Conservation (phyloP, 2,797 vertebrate genomes). For the Enteromius radiatus region DNA sequence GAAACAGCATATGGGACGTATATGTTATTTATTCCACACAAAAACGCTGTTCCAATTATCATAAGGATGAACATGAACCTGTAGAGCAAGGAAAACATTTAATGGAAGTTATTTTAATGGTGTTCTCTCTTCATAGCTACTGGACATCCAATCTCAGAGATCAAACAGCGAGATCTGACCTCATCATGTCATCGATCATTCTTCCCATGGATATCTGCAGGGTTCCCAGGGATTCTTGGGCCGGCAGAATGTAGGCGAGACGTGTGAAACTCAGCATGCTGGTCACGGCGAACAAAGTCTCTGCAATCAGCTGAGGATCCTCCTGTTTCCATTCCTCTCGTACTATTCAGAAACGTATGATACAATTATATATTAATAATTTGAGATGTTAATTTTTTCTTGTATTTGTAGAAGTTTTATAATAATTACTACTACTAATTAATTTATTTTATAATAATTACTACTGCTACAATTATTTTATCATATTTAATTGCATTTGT, state of each 20-base stretch:
- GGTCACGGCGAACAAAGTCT: constrained; percentile 89
- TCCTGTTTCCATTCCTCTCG: constrained; percentile 59
- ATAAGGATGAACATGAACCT: constrained; percentile 95
- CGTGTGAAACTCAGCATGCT: constrained; percentile 92
- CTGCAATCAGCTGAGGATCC: constrained; percentile 84
- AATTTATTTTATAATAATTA: neutral
- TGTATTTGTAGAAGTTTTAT: neutral
- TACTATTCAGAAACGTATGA: constrained; percentile 18
- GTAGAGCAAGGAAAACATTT: constrained; percentile 23
- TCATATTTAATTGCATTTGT: neutral
- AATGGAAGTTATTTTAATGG: neutral
- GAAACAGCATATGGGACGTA: constrained; percentile 87
- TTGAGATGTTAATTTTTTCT: too few species aligned
- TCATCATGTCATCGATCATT: constrained; percentile 94
- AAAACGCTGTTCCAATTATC: constrained; percentile 92
- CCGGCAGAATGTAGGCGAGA: constrained; percentile 87
- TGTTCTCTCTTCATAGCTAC: constrained; percentile 54
- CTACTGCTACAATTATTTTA: neutral
- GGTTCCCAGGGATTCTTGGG: constrained; percentile 88
- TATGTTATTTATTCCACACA: constrained; percentile 92
- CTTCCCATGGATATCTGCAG: constrained; percentile 93
- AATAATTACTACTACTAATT: neutral
- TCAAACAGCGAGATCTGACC: constrained; percentile 80
- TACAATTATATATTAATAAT: neutral
- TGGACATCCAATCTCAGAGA: constrained; percentile 43